Evolutionary conservation across 2,797 vertebrate species (phyloP), one percentile per base, ranked within the genome.

Genomic region (Eospalax fontanierii): DNA sequence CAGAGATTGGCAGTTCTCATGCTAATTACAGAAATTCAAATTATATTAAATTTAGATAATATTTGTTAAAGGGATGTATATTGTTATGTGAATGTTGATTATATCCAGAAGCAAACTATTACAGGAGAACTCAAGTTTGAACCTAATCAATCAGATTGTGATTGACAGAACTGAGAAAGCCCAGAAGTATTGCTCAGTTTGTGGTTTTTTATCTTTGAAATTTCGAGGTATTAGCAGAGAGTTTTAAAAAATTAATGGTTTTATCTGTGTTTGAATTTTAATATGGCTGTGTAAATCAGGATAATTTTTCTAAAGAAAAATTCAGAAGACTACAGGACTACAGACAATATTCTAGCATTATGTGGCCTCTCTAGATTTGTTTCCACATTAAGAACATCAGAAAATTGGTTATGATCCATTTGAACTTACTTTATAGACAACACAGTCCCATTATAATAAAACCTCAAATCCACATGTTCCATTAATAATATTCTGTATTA

Each of bases 21-120:
- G 75, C 66, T 87, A 89, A 89, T 90, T 89, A 73, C 18, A 87
- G 81, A 92, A 91, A 89, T 93, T 87, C 6, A n/a, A 79, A 65
- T 61, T 38, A 74, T 33, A 87, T 87, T 93, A 70, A 65, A 75
- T 89, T 66, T 87, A 94, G 43, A 5, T 54, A 63, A 63, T 65
- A 35, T 12, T 54, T 22, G 76, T 91, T 86, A 50, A 91, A 86
- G 9, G 86, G 81, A 38, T 79, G 87, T 80, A 15, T 90, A 78
- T 96, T 65, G 63, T 75, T 83, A 14, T 28, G 1, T 85, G 16
- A 95, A 6, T 94, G 5, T 88, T 95, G 87, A 43, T 70, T 94
- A 4, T 68, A 43, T 73, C 24, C 82, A 91, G 24, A 75, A 68
- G 2, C 33, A 22, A 4, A 1, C 71, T 85, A 43, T 93, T 97